Conservation (phyloP, 1,140 invertebrate genomes). For the Zaprionus davidi region DNA sequence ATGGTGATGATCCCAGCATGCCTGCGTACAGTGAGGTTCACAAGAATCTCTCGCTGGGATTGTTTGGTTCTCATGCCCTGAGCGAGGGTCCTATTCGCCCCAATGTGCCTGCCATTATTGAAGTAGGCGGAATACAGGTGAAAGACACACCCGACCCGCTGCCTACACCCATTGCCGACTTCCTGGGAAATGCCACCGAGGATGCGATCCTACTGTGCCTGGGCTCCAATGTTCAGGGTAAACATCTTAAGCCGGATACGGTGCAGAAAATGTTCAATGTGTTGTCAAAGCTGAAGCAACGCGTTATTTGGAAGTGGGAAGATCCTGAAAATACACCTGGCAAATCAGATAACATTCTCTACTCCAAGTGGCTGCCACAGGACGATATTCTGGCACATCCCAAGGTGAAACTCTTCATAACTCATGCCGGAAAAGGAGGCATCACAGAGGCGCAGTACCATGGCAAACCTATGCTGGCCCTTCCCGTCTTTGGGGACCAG, state of each 20-base stretch:
- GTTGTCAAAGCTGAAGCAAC: slow-evolving; percentile 83
- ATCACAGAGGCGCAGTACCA: slow-evolving; percentile 85
- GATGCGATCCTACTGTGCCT: slow-evolving; percentile 86
- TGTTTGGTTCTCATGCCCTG: slow-evolving; percentile 54
- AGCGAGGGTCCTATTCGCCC: slow-evolving; percentile 67
- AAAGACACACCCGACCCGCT: slow-evolving; percentile 63
- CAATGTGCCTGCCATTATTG: slow-evolving; percentile 73
- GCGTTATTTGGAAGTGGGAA: slow-evolving; percentile 85
- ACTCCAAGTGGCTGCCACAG: slow-evolving; percentile 87
- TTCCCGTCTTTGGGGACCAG: slow-evolving; percentile 84
- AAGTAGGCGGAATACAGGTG: slow-evolving; percentile 84
- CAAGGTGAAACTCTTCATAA: slow-evolving; percentile 89
- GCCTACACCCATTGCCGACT: slow-evolving; percentile 50
- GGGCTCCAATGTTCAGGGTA: slow-evolving; percentile 85
- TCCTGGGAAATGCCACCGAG: slow-evolving; percentile 46
- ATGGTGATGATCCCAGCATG: slow-evolving; percentile 45
- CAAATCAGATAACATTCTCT: slow-evolving; percentile 85
- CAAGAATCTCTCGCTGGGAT: slow-evolving; percentile 58
- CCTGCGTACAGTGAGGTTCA: slow-evolving; percentile 40
- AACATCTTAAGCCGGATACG: slow-evolving; percentile 80
- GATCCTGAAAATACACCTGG: slow-evolving; percentile 62
- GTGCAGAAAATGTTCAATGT: slow-evolving; percentile 84
- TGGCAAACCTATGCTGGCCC: slow-evolving; percentile 85
- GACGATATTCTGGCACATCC: slow-evolving; percentile 85
- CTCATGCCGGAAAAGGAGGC: slow-evolving; percentile 88